Evolutionary conservation across 1,140 invertebrate species (phyloP).

Genomic region (Glomeris maerens): DNA sequence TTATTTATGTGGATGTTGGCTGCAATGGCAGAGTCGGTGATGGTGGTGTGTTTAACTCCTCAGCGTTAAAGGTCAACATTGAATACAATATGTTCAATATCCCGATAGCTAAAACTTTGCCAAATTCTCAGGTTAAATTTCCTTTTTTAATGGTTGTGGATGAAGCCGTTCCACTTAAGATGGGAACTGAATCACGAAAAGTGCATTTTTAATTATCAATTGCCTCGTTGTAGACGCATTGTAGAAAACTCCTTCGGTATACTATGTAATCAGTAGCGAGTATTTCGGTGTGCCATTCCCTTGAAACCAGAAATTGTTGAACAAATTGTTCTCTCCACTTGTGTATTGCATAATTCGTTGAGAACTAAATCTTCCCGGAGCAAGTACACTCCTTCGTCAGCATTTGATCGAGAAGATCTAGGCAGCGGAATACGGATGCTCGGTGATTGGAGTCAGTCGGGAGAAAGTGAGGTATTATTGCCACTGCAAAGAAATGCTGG

Average conservation of each 20-base stretch:
- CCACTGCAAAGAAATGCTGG: too few species aligned
- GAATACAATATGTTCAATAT: background rate
- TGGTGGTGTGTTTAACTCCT: slow-evolving; percentile 12
- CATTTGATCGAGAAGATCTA: too few species aligned
- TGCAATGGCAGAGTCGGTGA: slow-evolving; percentile 9
- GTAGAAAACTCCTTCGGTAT: slow-evolving; percentile 23
- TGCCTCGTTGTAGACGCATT: slow-evolving; percentile 17
- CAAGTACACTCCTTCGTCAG: too few species aligned
- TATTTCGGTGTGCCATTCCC: slow-evolving; percentile 6
- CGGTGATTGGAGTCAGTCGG: too few species aligned
- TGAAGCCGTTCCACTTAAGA: slow-evolving; percentile 20
- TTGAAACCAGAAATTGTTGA: background rate
- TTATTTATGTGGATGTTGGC: slow-evolving; percentile 17
- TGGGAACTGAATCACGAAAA: slow-evolving; percentile 12
- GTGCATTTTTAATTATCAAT: slow-evolving; percentile 20
- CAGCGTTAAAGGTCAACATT: background rate
- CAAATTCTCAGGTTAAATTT: background rate
- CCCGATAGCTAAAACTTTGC: slow-evolving; percentile 9
- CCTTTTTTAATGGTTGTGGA: slow-evolving; percentile 20
- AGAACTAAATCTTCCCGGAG: too few species aligned
- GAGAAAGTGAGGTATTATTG: too few species aligned
- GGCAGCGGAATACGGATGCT: too few species aligned
- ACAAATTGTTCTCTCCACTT: too few species aligned
- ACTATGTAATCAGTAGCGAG: slow-evolving; percentile 6
- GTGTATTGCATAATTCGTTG: too few species aligned